Evolutionary conservation across 2,113 vertebrate genomes (phyloP).

Genomic region (Heterochromis multidens): DNA sequence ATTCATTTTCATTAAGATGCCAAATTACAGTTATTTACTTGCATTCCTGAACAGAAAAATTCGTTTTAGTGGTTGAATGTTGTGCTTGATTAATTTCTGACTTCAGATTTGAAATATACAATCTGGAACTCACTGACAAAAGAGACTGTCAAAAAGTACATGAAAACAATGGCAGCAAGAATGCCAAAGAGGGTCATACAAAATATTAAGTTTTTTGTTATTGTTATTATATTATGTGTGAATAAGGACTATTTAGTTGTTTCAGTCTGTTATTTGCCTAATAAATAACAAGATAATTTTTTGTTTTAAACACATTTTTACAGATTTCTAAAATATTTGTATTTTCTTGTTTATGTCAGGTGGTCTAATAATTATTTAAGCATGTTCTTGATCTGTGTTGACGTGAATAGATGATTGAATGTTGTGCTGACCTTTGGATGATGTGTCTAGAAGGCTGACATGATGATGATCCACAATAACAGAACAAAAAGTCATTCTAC

Average conservation of each 20-base stretch:
- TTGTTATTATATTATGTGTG: background rate
- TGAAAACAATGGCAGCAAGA: background rate
- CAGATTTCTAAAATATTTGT: too few relatives aligned
- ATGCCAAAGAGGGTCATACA: background rate
- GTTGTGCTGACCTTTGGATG: background rate
- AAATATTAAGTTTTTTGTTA: background rate
- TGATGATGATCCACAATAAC: background rate
- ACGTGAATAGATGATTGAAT: background rate
- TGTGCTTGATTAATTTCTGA: too few relatives aligned
- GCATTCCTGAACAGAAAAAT: too few relatives aligned
- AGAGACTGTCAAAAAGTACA: background rate
- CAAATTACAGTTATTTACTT: too few relatives aligned
- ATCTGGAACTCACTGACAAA: background rate
- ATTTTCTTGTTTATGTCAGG: too few relatives aligned
- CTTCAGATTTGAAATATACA: too few relatives aligned
- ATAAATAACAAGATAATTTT: background rate
- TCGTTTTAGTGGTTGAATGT: too few relatives aligned
- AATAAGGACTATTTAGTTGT: background rate
- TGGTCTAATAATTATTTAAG: too few relatives aligned
- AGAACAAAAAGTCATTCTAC: background rate
- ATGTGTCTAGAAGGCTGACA: background rate
- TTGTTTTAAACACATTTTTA: background rate
- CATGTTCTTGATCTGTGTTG: background rate
- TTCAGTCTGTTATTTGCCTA: background rate
- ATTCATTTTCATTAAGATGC: too few relatives aligned